Evolutionary conservation across 2,797 vertebrate genomes (phyloP).

Genomic region (Cryptoprocta ferox): DNA sequence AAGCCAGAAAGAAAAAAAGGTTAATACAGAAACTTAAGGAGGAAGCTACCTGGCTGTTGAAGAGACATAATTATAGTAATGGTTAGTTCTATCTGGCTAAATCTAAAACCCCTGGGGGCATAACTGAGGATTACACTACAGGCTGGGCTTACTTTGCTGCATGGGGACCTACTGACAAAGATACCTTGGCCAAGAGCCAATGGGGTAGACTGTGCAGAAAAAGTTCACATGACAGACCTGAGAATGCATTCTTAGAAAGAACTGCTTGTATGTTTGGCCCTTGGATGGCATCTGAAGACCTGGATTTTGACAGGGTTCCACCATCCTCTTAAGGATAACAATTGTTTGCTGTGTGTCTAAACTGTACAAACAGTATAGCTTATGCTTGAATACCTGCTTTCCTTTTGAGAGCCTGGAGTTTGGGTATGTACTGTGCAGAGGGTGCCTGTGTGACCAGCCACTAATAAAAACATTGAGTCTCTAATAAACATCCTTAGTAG

Average conservation of each 20-base stretch:
- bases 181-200: neutral
- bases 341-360: neutral
- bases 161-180: neutral
- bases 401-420: neutral
- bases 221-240: neutral
- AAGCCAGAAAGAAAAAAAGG: neutral
- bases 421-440: neutral
- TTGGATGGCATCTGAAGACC: neutral
- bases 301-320: neutral
- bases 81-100: neutral
- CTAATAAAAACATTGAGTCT: neutral
- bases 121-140: neutral
- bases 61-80: neutral
- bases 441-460: neutral
- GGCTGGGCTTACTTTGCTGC: neutral
- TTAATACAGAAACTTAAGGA: neutral
- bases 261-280: neutral
- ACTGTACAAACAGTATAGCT: neutral
- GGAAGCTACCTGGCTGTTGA: neutral
- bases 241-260: neutral
- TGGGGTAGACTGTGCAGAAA: neutral
- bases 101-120: neutral
- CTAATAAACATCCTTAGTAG: neutral
- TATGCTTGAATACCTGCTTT: neutral
- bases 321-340: neutral